phyloP scores from a whole-genome alignment of 2,888 invertebrate species.

The Myopa tessellatipennis region DNA sequence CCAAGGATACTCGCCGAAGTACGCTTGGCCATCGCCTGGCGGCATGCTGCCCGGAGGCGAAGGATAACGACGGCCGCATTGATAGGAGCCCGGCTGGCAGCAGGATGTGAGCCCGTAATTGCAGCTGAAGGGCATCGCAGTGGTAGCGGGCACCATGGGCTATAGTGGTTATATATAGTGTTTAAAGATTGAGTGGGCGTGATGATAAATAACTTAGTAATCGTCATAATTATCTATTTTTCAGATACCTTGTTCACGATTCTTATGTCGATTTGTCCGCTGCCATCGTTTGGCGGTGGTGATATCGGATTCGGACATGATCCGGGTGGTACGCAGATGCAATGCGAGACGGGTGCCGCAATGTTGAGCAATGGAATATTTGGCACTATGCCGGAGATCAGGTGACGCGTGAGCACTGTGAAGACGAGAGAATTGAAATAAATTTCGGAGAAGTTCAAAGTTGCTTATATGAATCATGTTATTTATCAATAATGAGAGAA shows the following conservation, averaged over 20 bases:
- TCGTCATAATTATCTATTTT: neutral
- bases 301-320: conserved; percentile 60
- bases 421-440: conserved; percentile 2
- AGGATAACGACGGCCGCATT: conserved; percentile 63
- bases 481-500: too few relatives aligned
- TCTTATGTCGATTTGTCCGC: conserved; percentile 73
- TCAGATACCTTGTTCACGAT: conserved; percentile 73
- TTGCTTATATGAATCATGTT: neutral
- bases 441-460: conserved; percentile 20
- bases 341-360: conserved; percentile 51
- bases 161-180: conserved; percentile 35
- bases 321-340: conserved; percentile 65
- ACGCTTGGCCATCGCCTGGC: conserved; percentile 71
- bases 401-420: conserved; percentile 57
- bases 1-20: conserved; percentile 81
- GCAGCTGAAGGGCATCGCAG: conserved; percentile 53
- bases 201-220: neutral
- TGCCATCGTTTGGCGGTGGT: conserved; percentile 67
- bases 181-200: too few relatives aligned
- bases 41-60: conserved; percentile 63
- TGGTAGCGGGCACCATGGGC: conserved; percentile 46
- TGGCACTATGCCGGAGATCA: conserved; percentile 55
- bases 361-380: conserved; percentile 43
- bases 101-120: conserved; percentile 59
- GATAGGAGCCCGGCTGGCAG: conserved; percentile 62